Evolutionary conservation across 1,140 invertebrate genomes (phyloP).

Genomic region (Cotesia chilonis): DNA sequence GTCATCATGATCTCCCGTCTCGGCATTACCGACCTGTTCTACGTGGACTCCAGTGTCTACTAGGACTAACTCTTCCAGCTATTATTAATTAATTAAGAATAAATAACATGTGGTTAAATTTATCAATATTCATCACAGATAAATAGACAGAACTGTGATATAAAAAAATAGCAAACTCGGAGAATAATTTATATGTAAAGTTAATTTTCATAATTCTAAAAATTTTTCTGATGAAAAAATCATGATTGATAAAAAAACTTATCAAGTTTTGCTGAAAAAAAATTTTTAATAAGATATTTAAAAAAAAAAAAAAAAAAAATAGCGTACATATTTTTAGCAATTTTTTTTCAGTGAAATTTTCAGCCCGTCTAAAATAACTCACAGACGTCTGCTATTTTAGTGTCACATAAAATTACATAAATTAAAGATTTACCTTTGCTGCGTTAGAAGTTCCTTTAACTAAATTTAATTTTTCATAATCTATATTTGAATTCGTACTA

Average conservation of each 20-base stretch:
- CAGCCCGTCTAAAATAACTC: too few relatives aligned
- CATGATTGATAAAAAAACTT: too few relatives aligned
- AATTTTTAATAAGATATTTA: too few relatives aligned
- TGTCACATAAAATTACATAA: conserved; percentile 39
- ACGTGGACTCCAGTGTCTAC: neutral
- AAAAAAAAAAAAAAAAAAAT: too few relatives aligned
- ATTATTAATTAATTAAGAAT: conserved; percentile 37
- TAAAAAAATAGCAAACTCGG: too few relatives aligned
- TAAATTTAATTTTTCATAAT: conserved; percentile 53
- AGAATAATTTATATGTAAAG: too few relatives aligned
- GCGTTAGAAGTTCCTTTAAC: conserved; percentile 54
- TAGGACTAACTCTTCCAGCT: conserved; percentile 41
- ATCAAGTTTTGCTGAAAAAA: too few relatives aligned
- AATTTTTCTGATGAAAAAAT: too few relatives aligned
- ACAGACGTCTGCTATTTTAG: neutral
- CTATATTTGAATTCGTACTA: conserved; percentile 46
- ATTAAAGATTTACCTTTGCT: conserved; percentile 43
- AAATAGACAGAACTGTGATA: too few relatives aligned
- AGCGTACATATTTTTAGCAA: too few relatives aligned
- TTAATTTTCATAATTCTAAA: too few relatives aligned
- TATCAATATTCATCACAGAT: neutral
- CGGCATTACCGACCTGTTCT: conserved; percentile 6
- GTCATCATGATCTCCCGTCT: conserved; percentile 48
- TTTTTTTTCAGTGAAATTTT: too few relatives aligned
- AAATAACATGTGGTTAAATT: conserved; percentile 31